Evolutionary conservation across 2,113 vertebrate species (phyloP).

Genomic region (Seriola dumerili): DNA sequence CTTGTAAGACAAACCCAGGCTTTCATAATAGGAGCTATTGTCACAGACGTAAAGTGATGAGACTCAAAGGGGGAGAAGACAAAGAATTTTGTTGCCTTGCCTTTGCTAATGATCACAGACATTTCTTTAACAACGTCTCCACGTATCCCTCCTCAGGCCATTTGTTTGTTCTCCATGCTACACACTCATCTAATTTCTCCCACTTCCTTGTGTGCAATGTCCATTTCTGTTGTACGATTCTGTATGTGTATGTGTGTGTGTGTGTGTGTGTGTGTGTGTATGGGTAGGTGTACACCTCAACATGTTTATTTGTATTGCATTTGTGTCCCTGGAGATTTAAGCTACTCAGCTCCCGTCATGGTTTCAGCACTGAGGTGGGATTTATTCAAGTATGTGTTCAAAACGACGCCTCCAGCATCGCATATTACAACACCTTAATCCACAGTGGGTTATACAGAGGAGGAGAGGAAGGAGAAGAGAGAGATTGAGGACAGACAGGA

Average conservation of each 20-base stretch:
- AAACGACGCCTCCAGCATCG: conserved; percentile 53
- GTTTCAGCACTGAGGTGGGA: conserved; percentile 50
- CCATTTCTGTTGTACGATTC: not conserved
- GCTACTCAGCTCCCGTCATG: conserved; percentile 57
- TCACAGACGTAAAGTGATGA: conserved; percentile 7
- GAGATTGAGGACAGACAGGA: conserved; percentile 46
- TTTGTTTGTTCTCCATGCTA: conserved; percentile 20
- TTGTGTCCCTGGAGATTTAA: conserved; percentile 49
- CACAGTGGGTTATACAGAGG: conserved; percentile 53
- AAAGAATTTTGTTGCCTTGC: conserved; percentile 21
- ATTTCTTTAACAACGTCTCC: conserved; percentile 38
- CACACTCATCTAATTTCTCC: conserved; percentile 8
- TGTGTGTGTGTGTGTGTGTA: not conserved
- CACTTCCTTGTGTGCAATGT: not conserved
- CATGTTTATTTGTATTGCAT: conserved; percentile 31
- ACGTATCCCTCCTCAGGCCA: conserved; percentile 20
- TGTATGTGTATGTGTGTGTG: not conserved
- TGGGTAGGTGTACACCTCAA: conserved; percentile 12
- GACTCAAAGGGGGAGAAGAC: conserved; percentile 24
- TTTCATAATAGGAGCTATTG: conserved; percentile 5
- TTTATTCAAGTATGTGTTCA: conserved; percentile 70
- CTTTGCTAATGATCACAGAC: conserved; percentile 43
- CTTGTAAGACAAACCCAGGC: not conserved
- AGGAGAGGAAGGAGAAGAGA: conserved; percentile 28
- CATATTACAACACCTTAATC: conserved; percentile 68